Evolutionary conservation across 2,888 invertebrate genomes (phyloP), one percentile per base, ranked within the genome.

Genomic region (Pristionchus fissidentatus): DNA sequence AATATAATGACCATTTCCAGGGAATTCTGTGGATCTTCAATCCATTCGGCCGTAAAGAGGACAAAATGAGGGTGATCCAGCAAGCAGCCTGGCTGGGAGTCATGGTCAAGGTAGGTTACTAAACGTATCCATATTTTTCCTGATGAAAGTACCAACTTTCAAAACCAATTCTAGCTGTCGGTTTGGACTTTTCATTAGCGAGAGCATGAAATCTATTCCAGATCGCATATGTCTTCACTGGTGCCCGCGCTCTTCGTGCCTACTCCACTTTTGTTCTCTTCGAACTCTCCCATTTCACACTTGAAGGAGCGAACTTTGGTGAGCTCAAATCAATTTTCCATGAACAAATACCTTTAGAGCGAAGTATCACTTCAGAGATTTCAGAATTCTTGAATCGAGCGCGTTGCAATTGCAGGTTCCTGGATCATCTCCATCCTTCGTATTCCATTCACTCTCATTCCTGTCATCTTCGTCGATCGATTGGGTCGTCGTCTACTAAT

Each of bases 181-280:
- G n/a, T n/a, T n/a, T n/a, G n/a, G n/a, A n/a, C n/a, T n/a, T n/a
- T n/a, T n/a, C n/a, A n/a, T n/a, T n/a, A n/a, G n/a, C n/a, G n/a
- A n/a, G n/a, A n/a, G n/a, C 55, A 55, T 66, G 19, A 3, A 70
- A 70, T 55, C 43, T n/a, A 32, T 26, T 66, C 52, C 41, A 87
- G 82, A 87, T 88, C 29, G 87, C 86, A n/a, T 88, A 87, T 78
- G 88, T 88, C 15, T 87, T 87, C 87, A 88, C 87, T 19, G 88
- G 88, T 49, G 88, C 88, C 10, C 83, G 88, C 0, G 85, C 85
- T 29, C 85, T 88, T 13, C 85, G 88, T 15, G 85, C 86, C 55
- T 88, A 87, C 85, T 84, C 85, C 52, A 88, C 88, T 2, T 88
- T 86, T 83, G 84, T 88, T 13, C 86, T 88, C 32, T 84, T 83